Evolutionary conservation across 2,797 vertebrate species (phyloP).

Genomic region (Capromys pilorides): DNA sequence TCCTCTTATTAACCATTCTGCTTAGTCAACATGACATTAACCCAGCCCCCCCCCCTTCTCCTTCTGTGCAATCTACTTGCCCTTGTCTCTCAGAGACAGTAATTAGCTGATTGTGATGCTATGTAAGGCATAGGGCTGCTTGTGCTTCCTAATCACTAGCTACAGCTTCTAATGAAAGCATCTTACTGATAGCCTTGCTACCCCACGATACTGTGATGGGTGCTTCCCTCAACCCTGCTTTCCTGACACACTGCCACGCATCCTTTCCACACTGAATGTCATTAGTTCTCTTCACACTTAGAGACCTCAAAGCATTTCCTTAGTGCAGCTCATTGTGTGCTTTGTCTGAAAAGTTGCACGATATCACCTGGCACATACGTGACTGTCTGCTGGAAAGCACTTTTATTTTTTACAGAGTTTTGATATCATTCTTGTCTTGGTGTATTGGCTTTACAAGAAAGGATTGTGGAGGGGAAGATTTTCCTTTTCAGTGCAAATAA

Average conservation of each 20-base stretch:
- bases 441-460: slow-evolving; percentile 67
- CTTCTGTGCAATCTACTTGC: background rate
- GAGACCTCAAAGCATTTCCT: slow-evolving; percentile 44
- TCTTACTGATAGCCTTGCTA: background rate
- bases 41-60: background rate
- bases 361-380: slow-evolving; percentile 49
- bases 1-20: background rate
- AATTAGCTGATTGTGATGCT: background rate
- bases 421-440: slow-evolving; percentile 60
- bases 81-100: slow-evolving; percentile 5
- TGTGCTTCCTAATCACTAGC: background rate
- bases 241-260: background rate
- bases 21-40: background rate
- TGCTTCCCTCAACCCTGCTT: background rate
- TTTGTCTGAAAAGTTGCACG: slow-evolving; percentile 55
- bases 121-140: slow-evolving; percentile 7
- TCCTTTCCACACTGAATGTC: slow-evolving; percentile 2
- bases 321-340: slow-evolving; percentile 1
- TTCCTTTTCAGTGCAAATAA: slow-evolving; percentile 65
- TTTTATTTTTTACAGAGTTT: slow-evolving; percentile 24
- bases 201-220: background rate
- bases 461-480: background rate
- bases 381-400: slow-evolving; percentile 30
- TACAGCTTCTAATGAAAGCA: slow-evolving; percentile 24
- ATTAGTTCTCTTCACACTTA: background rate